Evolutionary conservation across 64 coral and sea anemone species (phyloP), one percentile per base, ranked within the genome.

Genomic region (Montipora efflorescens): DNA sequence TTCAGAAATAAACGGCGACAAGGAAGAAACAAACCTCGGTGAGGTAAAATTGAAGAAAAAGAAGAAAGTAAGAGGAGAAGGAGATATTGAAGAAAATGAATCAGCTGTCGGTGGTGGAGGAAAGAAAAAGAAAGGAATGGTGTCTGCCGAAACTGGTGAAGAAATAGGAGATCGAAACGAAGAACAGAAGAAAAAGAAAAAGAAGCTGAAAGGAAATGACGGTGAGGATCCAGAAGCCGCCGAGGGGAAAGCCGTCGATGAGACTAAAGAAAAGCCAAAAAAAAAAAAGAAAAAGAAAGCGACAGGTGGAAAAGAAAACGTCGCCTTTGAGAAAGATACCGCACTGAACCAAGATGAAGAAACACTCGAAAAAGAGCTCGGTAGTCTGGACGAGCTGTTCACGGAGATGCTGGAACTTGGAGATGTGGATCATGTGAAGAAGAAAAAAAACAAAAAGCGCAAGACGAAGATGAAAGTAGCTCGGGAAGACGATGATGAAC

Each of bases 381-480:
- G 13, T 19, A 36, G 62, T 66, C 49, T 15, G 23, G 48, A 8
- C 22, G 7, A 23, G 5, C 58, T 36, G 23, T 4, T 44, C 43
- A 23, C 44, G 28, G 36, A 11, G 44, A 59, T 15, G 59, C 11
- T 19, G 14, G 59, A 47, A 43, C 12, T 28, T n/a, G 28, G 12
- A 11, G 58, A 59, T 57, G 12, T 18, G 57, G 21, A 25, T 47
- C 81, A 84, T 28, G 45, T 36, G 5, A 5, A 48, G 62, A 13
- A 6, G 6, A 70, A 83, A 59, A 84, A 19, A 23, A 83, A 67
- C 6, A 67, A 81, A 25, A 81, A 81, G 36, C 50, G 21, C 79
- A 81, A 81, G 58, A 51, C 79, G 1, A 81, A 81, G 81, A 84
- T 67, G 43, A 14, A 84, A 68, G 7, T 48, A 6, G 18, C 36